Evolutionary conservation across 2,113 vertebrate species (phyloP).

Genomic region (Noturus placidus): DNA sequence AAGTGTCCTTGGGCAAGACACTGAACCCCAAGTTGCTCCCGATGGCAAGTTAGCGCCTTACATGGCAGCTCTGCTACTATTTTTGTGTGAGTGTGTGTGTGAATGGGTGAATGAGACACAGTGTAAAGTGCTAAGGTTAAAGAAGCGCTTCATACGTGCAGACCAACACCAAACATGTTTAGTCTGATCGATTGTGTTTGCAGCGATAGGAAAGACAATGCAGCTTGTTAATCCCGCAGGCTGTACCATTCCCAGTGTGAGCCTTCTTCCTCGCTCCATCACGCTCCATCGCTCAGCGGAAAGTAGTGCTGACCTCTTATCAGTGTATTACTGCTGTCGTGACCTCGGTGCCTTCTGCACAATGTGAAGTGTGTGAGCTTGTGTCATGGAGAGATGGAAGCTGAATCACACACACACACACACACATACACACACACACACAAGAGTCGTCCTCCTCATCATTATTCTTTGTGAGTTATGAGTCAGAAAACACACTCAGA

Average conservation of each 20-base stretch:
- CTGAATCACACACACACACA: background rate
- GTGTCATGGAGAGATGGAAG: conserved; percentile 18
- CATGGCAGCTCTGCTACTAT: too few relatives aligned
- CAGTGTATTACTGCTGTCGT: background rate
- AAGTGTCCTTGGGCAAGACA: too few relatives aligned
- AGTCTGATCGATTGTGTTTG: background rate
- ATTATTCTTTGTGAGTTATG: background rate
- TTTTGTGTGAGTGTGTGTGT: too few relatives aligned
- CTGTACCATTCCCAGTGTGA: background rate
- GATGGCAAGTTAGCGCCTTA: too few relatives aligned
- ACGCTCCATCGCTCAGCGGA: background rate
- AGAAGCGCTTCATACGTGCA: too few relatives aligned
- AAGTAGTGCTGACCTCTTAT: background rate
- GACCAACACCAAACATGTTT: background rate
- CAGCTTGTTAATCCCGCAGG: background rate
- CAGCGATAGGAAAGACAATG: background rate
- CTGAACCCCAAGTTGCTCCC: too few relatives aligned
- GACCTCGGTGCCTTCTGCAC: background rate
- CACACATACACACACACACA: background rate
- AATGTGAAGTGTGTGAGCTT: background rate
- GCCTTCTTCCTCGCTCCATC: background rate
- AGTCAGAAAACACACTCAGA: background rate
- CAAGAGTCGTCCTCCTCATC: background rate
- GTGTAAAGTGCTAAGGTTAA: too few relatives aligned
- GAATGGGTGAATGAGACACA: too few relatives aligned